phyloP scores from a whole-genome alignment of 1,140 invertebrate species.

The Drosophila murphyi region DNA sequence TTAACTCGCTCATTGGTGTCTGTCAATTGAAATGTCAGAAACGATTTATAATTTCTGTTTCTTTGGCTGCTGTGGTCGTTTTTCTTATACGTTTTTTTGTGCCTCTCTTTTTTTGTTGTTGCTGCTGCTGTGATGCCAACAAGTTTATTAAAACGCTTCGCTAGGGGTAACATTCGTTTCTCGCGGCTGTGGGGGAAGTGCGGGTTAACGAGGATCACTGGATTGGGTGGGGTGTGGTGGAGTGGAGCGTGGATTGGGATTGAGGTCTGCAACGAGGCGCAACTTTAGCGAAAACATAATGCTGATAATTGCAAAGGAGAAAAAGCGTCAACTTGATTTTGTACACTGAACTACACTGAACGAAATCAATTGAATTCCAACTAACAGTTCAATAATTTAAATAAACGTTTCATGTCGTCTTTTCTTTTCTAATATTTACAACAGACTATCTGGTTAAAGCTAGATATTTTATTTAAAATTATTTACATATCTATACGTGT shows the following conservation, averaged over 20 bases:
- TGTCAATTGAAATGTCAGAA: slow-evolving; percentile 84
- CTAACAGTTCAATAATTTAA: neutral
- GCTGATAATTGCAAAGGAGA: slow-evolving; percentile 80
- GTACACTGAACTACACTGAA: slow-evolving; percentile 47
- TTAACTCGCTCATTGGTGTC: slow-evolving; percentile 83
- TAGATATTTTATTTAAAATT: too few species aligned
- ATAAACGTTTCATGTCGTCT: neutral
- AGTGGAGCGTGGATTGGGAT: neutral
- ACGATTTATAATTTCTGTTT: slow-evolving; percentile 80
- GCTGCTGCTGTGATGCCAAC: slow-evolving; percentile 57
- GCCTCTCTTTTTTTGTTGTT: slow-evolving; percentile 8
- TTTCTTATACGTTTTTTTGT: neutral
- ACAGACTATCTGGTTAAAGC: neutral
- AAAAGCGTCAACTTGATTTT: slow-evolving; percentile 74
- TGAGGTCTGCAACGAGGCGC: slow-evolving; percentile 29
- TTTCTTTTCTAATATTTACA: neutral
- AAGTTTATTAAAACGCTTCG: slow-evolving; percentile 77
- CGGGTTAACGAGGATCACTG: neutral
- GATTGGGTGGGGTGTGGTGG: slow-evolving; percentile 4
- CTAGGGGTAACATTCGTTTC: neutral
- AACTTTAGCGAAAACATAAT: slow-evolving; percentile 81
- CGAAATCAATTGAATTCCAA: neutral
- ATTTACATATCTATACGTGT: too few species aligned
- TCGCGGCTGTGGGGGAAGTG: neutral
- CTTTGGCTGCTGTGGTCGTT: slow-evolving; percentile 20